A percentile compares a stretch with the other conserved stretches of the same genome.
These are phyloP conservation scores for Drosophila falleni DNA, from an alignment of 2,888 invertebrate genomes.

Conservation along the genomic window DNA sequence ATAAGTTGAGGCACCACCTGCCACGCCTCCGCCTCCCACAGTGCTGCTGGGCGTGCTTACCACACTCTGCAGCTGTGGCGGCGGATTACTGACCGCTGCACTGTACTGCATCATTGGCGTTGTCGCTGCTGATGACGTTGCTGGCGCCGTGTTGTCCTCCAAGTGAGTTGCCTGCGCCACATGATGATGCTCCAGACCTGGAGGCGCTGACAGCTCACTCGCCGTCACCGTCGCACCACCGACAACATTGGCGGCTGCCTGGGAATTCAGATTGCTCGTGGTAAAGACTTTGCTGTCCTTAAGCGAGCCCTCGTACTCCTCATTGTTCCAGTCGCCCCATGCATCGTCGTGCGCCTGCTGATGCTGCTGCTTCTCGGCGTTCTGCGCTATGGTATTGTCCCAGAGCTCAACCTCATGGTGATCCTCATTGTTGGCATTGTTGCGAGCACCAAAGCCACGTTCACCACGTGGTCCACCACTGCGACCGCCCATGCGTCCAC, in stretches of 20 bases:
- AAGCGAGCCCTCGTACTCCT: conserved; percentile 97
- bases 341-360: conserved; percentile 85
- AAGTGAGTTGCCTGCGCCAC: conserved; percentile 79
- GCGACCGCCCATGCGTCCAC: conserved; percentile 86
- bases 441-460: conserved; percentile 77
- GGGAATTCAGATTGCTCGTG: conserved; percentile 87
- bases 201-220: conserved; percentile 85
- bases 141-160: conserved; percentile 63
- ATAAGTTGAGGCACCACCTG: conserved; percentile 55
- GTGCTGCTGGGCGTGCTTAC: conserved; percentile 54
- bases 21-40: conserved; percentile 29
- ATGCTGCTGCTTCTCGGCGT: conserved; percentile 84
- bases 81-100: conserved; percentile 80
- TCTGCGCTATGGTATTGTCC: conserved; percentile 87
- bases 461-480: conserved; percentile 86
- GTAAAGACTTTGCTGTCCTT: conserved; percentile 97
- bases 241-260: conserved; percentile 81
- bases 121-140: conserved; percentile 64
- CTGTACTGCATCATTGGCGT: conserved; percentile 83
- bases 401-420: conserved; percentile 87
- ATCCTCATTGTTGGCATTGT: conserved; percentile 83
- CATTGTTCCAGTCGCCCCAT: conserved; percentile 93
- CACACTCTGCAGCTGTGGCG: conserved; percentile 67
- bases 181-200: conserved; percentile 86
- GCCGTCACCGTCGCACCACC: conserved; percentile 81